Conservation (phyloP, 1,140 invertebrate genomes). For the Meloidogyne hapla region DNA sequence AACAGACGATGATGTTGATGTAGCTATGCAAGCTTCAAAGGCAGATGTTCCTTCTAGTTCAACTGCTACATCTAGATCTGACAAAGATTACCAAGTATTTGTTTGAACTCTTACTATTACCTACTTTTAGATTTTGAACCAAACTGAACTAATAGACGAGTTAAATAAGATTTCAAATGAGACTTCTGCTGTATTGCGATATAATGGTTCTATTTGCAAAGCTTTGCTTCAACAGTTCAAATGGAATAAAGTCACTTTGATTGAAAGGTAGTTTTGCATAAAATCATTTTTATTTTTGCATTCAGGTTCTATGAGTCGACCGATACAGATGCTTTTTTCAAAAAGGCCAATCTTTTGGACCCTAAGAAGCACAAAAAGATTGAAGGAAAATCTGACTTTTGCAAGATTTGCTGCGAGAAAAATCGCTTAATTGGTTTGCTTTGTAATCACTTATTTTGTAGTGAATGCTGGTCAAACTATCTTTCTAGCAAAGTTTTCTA, state of each 20-base stretch:
- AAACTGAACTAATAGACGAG: conserved; percentile 37
- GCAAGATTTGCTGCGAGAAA: conserved; percentile 45
- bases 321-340: conserved; percentile 44
- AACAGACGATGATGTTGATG: not conserved
- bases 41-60: not conserved
- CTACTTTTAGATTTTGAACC: conserved; percentile 38
- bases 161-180: conserved; percentile 39
- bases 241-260: conserved; percentile 47
- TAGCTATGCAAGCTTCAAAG: not conserved
- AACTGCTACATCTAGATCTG: not conserved
- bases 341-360: conserved; percentile 29
- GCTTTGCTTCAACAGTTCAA: conserved; percentile 44
- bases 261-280: conserved; percentile 35
- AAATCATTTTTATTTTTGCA: not conserved
- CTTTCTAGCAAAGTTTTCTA: conserved; percentile 32
- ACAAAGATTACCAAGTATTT: not conserved
- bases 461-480: conserved; percentile 42
- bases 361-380: conserved; percentile 16
- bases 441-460: conserved; percentile 42
- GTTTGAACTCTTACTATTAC: not conserved
- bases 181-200: conserved; percentile 43
- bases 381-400: conserved; percentile 18
- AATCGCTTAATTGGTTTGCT: conserved; percentile 28
- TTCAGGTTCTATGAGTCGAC: conserved; percentile 40
- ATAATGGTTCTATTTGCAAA: conserved; percentile 36